phyloP scores from a whole-genome alignment of 1,140 invertebrate genomes.

The Habropoda laboriosa region DNA sequence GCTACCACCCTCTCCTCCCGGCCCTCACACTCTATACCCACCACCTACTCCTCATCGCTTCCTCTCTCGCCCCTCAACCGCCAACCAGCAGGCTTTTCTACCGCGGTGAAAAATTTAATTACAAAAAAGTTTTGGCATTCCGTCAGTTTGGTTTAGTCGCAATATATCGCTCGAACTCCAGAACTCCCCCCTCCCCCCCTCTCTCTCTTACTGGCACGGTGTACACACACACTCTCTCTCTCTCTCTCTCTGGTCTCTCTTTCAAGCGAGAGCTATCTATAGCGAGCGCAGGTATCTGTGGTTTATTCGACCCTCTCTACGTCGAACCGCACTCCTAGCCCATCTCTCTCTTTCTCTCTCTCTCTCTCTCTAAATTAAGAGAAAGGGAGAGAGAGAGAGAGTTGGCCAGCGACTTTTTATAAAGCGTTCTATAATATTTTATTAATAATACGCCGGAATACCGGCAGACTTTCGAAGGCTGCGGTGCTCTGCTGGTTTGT shows the following conservation, averaged over 20 bases:
- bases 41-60: no score
- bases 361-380: no score
- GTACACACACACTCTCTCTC: no score
- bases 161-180: constrained; percentile 64
- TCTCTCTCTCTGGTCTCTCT: constrained; percentile 39
- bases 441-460: constrained; percentile 69
- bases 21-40: no score
- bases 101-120: constrained; percentile 75
- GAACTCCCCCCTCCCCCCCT: constrained; percentile 46
- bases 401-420: constrained; percentile 60
- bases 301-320: constrained; percentile 70
- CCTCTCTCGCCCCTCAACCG: background rate
- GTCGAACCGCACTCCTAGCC: constrained; percentile 50
- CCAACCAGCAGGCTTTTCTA: constrained; percentile 40
- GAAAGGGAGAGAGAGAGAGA: no score
- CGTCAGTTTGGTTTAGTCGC: constrained; percentile 76
- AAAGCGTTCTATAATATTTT: constrained; percentile 71
- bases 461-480: constrained; percentile 61
- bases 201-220: background rate
- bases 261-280: constrained; percentile 47
- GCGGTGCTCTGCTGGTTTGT: constrained; percentile 34
- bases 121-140: constrained; percentile 79
- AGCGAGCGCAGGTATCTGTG: constrained; percentile 69
- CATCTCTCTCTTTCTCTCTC: background rate
- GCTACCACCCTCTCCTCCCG: background rate